phyloP scores from a whole-genome alignment of 2,113 vertebrate genomes.

The Dinomys branickii region DNA sequence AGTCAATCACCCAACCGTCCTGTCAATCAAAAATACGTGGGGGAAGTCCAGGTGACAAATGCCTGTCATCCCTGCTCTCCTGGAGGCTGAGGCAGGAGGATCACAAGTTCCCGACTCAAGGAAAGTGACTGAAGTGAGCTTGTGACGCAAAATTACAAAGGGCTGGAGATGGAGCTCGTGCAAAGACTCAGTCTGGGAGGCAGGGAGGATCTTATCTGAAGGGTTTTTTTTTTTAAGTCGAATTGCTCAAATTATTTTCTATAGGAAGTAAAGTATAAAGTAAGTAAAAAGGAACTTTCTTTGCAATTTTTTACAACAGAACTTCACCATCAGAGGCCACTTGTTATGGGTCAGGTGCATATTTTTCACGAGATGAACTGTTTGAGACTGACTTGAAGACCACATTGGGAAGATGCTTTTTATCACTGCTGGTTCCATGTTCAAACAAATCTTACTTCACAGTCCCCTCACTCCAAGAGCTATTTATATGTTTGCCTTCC shows the following conservation, averaged over 20 bases:
- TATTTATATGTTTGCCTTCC: not conserved
- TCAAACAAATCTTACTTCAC: not conserved
- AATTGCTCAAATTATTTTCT: not conserved
- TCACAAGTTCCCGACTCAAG: not conserved
- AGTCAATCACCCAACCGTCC: not conserved
- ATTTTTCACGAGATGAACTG: not conserved
- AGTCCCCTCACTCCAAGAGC: not conserved
- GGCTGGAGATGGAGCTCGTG: not conserved
- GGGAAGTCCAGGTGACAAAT: not conserved
- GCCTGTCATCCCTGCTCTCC: not conserved
- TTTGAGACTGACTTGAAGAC: not conserved
- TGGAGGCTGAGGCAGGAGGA: not conserved
- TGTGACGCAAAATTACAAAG: not conserved
- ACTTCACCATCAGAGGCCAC: not conserved
- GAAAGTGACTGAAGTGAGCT: not conserved
- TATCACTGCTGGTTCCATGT: rapidly evolving
- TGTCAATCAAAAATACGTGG: no score
- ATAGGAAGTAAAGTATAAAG: not conserved
- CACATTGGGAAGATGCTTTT: not conserved
- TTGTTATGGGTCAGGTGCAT: not conserved
- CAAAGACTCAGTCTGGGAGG: no score
- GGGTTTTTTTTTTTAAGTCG: not conserved
- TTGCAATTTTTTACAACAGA: no score
- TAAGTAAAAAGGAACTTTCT: not conserved
- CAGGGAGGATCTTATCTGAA: not conserved